phyloP scores from a whole-genome alignment of 2,113 vertebrate species.

The Lathamus discolor region DNA sequence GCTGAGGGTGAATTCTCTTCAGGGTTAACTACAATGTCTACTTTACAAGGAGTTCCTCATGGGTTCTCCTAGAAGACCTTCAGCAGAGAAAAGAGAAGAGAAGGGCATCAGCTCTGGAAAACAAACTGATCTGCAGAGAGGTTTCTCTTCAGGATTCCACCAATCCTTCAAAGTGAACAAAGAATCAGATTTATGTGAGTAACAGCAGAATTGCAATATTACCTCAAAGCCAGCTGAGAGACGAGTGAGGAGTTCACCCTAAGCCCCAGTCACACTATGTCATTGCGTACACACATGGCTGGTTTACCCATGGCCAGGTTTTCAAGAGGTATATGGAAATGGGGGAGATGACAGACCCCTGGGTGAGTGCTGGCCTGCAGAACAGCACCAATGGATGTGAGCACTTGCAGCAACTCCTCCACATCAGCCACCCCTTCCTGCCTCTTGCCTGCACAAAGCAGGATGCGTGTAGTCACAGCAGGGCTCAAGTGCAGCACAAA shows the following conservation, averaged over 20 bases:
- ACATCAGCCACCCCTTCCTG: neutral
- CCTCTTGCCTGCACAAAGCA: neutral
- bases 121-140: neutral
- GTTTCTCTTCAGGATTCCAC: neutral
- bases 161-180: neutral
- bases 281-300: neutral
- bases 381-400: neutral
- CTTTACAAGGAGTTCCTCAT: neutral
- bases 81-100: neutral
- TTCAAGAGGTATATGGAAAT: neutral
- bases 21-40: neutral
- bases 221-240: neutral
- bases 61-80: neutral
- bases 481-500: neutral
- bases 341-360: neutral
- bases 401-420: neutral
- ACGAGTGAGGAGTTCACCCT: neutral
- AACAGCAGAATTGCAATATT: neutral
- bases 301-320: neutral
- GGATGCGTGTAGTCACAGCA: neutral
- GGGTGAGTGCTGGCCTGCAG: neutral
- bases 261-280: neutral
- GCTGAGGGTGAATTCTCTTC: neutral
- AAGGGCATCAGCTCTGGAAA: neutral
- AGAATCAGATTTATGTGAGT: neutral